Evolutionary conservation across 2,113 vertebrate genomes (phyloP).

Genomic region (Oophaga pumilio): DNA sequence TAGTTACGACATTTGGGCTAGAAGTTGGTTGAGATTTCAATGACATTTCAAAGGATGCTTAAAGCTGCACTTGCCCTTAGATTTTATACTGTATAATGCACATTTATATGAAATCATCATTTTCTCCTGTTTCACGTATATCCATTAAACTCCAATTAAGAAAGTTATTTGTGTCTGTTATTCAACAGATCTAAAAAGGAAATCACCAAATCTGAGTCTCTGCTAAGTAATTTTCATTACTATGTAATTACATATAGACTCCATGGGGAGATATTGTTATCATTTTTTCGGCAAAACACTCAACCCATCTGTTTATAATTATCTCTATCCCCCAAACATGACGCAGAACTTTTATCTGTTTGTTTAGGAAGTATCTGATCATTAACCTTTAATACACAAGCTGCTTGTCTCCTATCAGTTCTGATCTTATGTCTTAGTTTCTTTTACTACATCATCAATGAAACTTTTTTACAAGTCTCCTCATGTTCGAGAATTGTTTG

Average conservation of each 20-base stretch:
- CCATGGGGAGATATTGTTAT: constrained; percentile 17
- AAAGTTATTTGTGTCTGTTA: neutral
- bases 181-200: constrained; percentile 20
- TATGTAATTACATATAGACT: constrained; percentile 40
- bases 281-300: constrained; percentile 31
- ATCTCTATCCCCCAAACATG: constrained; percentile 31
- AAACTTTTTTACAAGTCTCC: constrained; percentile 27
- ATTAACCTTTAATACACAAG: constrained; percentile 31
- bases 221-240: constrained; percentile 35
- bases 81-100: neutral
- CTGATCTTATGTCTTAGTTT: neutral
- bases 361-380: constrained; percentile 46
- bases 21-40: neutral
- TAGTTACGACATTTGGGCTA: neutral
- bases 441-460: neutral
- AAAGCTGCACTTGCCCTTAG: neutral
- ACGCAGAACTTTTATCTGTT: constrained; percentile 46
- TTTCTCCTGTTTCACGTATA: neutral
- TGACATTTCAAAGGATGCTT: neutral
- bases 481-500: constrained; percentile 7
- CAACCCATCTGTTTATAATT: constrained; percentile 47
- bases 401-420: neutral
- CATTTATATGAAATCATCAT: neutral
- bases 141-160: neutral
- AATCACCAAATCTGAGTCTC: constrained; percentile 6